These are phyloP conservation scores for Falcunculus frontatus DNA, from an alignment of 2,113 vertebrate genomes.

Conservation along the genomic window DNA sequence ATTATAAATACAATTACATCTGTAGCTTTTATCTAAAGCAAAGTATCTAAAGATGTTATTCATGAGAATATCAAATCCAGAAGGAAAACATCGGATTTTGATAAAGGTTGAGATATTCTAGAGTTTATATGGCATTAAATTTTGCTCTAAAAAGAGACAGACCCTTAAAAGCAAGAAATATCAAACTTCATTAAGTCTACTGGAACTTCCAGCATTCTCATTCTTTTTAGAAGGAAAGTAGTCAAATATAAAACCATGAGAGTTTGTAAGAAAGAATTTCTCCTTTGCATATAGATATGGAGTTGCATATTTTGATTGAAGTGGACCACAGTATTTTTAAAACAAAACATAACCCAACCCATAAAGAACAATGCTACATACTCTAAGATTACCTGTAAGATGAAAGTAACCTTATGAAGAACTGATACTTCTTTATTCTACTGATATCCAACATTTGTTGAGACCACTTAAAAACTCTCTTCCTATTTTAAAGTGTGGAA, in stretches of 20 bases:
- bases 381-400: background rate
- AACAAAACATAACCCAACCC: background rate
- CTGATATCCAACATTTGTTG: background rate
- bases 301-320: background rate
- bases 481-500: background rate
- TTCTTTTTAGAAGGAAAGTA: background rate
- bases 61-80: background rate
- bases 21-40: constrained; percentile 13
- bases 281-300: background rate
- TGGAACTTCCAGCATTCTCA: background rate
- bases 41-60: background rate
- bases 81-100: constrained; percentile 17
- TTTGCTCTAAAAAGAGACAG: background rate
- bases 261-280: background rate
- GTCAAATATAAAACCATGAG: background rate
- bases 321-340: background rate
- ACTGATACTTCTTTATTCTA: background rate
- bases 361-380: background rate
- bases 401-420: background rate
- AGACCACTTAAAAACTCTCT: background rate
- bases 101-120: constrained; percentile 12
- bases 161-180: background rate
- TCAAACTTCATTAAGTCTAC: background rate
- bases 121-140: background rate
- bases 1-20: constrained; percentile 36